A percentile compares a stretch with the other conserved stretches of the same genome.
These are phyloP conservation scores for Aspidapion aeneum DNA, from an alignment of 2,888 invertebrate genomes.

Conservation along the genomic window DNA sequence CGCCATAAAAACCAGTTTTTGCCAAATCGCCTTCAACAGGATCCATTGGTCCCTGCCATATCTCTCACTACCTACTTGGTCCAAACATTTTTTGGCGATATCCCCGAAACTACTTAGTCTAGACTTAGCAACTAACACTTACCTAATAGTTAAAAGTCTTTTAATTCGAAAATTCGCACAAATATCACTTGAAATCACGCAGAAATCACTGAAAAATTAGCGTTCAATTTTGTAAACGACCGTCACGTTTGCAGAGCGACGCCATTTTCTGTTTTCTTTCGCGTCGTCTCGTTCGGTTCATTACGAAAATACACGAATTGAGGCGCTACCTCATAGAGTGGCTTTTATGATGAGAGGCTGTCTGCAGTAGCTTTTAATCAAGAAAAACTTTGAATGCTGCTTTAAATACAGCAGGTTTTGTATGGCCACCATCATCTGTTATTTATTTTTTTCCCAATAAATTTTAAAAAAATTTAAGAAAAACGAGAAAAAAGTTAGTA, in stretches of 20 bases:
- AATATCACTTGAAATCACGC: constrained; percentile 49
- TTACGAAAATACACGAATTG: background rate
- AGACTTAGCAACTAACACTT: constrained; percentile 27
- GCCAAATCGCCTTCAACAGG: background rate
- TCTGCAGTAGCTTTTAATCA: no score
- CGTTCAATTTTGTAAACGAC: constrained; percentile 42
- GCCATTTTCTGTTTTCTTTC: constrained; percentile 36
- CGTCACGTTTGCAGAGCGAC: constrained; percentile 38
- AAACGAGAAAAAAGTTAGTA: no score
- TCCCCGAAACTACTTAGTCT: background rate
- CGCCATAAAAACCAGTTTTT: background rate
- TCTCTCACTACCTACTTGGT: background rate
- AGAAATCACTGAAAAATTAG: constrained; percentile 41
- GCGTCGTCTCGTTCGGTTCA: background rate
- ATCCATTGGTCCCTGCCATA: background rate
- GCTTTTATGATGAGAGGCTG: no score
- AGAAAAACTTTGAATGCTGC: no score
- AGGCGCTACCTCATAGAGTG: background rate
- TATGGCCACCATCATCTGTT: no score
- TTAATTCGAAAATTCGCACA: constrained; percentile 48
- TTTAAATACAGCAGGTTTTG: no score
- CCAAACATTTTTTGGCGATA: background rate
- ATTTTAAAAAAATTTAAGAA: no score
- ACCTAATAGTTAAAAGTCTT: constrained; percentile 47
- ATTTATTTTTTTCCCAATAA: no score